phyloP scores from a whole-genome alignment of 2,113 vertebrate species.

The Balaenoptera acutorostrata region DNA sequence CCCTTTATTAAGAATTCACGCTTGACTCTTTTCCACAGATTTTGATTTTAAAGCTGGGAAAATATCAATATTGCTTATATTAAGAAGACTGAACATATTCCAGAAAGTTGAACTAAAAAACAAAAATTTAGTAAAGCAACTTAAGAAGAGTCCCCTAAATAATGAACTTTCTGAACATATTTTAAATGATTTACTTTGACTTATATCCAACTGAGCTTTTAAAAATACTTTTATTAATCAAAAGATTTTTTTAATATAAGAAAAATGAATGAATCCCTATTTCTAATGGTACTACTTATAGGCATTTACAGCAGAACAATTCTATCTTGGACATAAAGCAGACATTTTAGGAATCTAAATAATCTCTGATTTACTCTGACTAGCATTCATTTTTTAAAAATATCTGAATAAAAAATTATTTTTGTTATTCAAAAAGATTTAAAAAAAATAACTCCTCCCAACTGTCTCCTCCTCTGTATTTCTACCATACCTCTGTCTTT shows the following conservation, averaged over 20 bases:
- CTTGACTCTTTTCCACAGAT: neutral
- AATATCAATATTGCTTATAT: neutral
- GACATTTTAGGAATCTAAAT: neutral
- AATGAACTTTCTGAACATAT: neutral
- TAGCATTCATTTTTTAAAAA: neutral
- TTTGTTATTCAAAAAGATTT: neutral
- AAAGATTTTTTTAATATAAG: slow-evolving; percentile 11
- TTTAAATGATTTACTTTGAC: slow-evolving; percentile 23
- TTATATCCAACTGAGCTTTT: neutral
- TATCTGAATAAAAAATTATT: neutral
- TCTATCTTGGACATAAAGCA: neutral
- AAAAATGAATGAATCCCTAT: neutral
- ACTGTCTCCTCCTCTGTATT: neutral
- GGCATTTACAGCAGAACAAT: neutral
- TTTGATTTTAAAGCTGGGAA: neutral
- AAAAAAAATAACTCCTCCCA: neutral
- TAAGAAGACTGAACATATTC: neutral
- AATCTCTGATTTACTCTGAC: neutral
- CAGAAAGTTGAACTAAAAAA: neutral
- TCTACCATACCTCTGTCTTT: neutral
- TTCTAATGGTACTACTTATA: neutral
- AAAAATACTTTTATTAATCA: neutral
- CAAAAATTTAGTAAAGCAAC: neutral
- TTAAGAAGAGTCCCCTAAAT: neutral
- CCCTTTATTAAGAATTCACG: neutral